Conservation (phyloP, 1,140 invertebrate species). For the Eriocheir sinensis region DNA sequence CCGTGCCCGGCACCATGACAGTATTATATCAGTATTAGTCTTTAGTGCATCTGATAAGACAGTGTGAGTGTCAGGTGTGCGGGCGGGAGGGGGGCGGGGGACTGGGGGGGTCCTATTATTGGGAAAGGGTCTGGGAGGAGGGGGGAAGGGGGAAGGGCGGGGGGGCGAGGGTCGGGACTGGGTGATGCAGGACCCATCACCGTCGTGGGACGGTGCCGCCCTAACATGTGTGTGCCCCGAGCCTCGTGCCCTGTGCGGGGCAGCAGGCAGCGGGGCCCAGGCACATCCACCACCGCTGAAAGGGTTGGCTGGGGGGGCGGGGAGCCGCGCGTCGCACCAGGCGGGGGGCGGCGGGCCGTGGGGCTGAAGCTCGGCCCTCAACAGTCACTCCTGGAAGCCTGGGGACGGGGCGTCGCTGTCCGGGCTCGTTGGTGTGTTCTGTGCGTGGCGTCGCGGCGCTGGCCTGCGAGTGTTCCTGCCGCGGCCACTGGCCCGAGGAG, state of each 20-base stretch:
- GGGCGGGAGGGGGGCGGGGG: neutral
- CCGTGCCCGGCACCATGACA: neutral
- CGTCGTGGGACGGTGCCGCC: too few relatives aligned
- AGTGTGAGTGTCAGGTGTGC: neutral
- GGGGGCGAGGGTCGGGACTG: neutral
- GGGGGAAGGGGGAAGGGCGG: too few relatives aligned
- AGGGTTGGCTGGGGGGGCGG: too few relatives aligned
- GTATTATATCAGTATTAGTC: neutral
- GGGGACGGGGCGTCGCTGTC: slow-evolving; percentile 9
- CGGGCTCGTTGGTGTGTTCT: slow-evolving; percentile 8
- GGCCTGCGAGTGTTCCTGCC: too few relatives aligned
- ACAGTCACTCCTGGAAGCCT: slow-evolving; percentile 55
- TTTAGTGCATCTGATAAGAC: slow-evolving; percentile 32
- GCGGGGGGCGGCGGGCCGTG: neutral
- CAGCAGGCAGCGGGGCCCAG: too few relatives aligned
- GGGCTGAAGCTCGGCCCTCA: neutral
- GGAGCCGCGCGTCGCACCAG: neutral
- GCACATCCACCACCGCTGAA: neutral
- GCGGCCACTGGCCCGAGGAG: too few relatives aligned
- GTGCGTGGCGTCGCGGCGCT: too few relatives aligned
- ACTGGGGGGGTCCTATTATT: neutral
- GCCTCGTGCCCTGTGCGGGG: too few relatives aligned
- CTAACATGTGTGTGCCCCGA: too few relatives aligned
- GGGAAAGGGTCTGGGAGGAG: neutral
- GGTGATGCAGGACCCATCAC: neutral